A percentile compares a stretch with the other conserved stretches of the same genome.
Evolutionary conservation across 2,888 invertebrate genomes (phyloP).

Genomic region (Malthinus flaveolus): DNA sequence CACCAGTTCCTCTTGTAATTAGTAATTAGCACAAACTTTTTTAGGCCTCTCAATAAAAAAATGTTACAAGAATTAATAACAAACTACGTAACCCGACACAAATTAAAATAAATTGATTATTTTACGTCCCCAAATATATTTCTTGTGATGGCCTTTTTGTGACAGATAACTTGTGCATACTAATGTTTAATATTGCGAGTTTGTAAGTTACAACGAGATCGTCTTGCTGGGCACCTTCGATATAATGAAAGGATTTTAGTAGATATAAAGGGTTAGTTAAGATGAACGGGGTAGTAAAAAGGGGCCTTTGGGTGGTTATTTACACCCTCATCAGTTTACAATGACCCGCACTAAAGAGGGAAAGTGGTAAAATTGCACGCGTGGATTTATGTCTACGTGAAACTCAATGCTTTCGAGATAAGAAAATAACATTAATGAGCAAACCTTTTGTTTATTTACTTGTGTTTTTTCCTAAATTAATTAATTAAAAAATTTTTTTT

Average conservation of each 20-base stretch:
- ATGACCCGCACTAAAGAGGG: constrained; percentile 57
- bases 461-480: not conserved
- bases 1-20: too few species aligned
- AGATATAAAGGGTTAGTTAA: constrained; percentile 50
- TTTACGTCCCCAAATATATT: not conserved
- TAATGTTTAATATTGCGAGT: constrained; percentile 27
- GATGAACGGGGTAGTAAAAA: constrained; percentile 48
- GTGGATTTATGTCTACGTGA: constrained; percentile 48
- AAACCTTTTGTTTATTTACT: not conserved
- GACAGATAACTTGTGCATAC: constrained; percentile 7
- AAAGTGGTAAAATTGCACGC: constrained; percentile 39
- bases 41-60: too few species aligned
- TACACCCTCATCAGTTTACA: constrained; percentile 71
- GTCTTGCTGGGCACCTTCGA: constrained; percentile 46
- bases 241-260: constrained; percentile 52
- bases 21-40: too few species aligned
- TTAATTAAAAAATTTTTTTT: constrained; percentile 8
- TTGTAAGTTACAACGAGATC: constrained; percentile 26
- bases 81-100: too few species aligned
- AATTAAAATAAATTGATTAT: constrained; percentile 1
- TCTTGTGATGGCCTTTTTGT: constrained; percentile 4
- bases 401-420: constrained; percentile 45
- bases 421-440: constrained; percentile 22
- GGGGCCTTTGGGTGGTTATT: constrained; percentile 56
- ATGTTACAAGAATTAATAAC: too few species aligned